These are phyloP conservation scores for Atopsyche davidsoni DNA, from an alignment of 1,140 invertebrate species.

Conservation along the genomic window DNA sequence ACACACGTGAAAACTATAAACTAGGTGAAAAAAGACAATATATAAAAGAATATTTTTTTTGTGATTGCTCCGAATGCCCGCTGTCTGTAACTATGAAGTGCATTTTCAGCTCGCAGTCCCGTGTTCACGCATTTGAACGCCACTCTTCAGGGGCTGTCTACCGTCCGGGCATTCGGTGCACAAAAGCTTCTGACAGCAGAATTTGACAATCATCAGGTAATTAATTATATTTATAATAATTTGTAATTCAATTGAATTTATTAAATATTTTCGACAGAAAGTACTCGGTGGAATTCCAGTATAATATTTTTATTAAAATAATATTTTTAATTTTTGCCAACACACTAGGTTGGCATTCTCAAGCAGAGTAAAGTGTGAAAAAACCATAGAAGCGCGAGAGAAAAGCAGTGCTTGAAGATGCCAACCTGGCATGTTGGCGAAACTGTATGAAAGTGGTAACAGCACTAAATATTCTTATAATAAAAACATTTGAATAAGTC, in stretches of 20 bases:
- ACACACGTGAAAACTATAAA: no score
- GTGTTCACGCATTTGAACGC: slow-evolving; percentile 78
- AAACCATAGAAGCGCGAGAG: not conserved
- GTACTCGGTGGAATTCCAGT: slow-evolving; percentile 42
- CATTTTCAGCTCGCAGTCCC: slow-evolving; percentile 60
- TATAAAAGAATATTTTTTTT: not conserved
- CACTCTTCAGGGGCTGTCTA: slow-evolving; percentile 70
- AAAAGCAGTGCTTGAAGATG: no score
- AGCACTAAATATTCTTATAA: slow-evolving; percentile 4
- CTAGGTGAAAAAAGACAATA: not conserved
- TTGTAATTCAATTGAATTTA: no score
- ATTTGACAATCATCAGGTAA: slow-evolving; percentile 60
- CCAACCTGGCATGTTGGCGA: no score
- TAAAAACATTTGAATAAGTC: not conserved
- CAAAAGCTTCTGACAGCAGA: slow-evolving; percentile 56
- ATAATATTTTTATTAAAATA: slow-evolving; percentile 34
- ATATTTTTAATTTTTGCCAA: slow-evolving; percentile 27
- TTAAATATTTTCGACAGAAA: slow-evolving; percentile 63
- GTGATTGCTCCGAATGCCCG: no score
- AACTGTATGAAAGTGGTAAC: slow-evolving; percentile 1
- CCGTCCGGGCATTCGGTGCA: slow-evolving; percentile 67
- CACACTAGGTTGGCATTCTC: not conserved
- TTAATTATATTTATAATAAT: no score
- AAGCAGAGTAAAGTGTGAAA: no score
- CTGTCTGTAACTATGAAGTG: no score